These are phyloP conservation scores for Drosophila ficusphila DNA, from an alignment of 1,140 invertebrate genomes.

Conservation along the genomic window DNA sequence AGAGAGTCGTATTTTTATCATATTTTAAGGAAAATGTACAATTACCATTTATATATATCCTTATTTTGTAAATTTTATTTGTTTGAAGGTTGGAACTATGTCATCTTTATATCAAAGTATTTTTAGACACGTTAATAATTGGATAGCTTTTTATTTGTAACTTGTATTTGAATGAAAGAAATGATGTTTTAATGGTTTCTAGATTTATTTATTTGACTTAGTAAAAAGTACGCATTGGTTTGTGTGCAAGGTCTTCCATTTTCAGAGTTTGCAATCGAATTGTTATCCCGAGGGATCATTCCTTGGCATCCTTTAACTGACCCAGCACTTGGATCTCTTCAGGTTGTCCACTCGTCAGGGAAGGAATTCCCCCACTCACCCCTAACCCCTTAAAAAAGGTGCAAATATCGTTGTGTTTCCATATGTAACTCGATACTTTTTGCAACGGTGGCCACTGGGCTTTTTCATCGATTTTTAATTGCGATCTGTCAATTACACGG, in stretches of 20 bases:
- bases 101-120: too few species aligned
- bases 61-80: too few species aligned
- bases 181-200: too few species aligned
- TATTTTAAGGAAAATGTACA: not conserved
- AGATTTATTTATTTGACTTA: too few species aligned
- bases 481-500: constrained; percentile 73
- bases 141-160: too few species aligned
- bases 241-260: too few species aligned
- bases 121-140: too few species aligned
- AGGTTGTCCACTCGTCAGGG: not conserved
- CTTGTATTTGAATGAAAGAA: too few species aligned
- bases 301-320: constrained; percentile 12
- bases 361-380: not conserved
- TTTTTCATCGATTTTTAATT: constrained; percentile 74
- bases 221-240: too few species aligned
- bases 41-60: too few species aligned
- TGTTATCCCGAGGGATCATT: constrained; percentile 2
- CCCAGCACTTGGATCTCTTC: not conserved
- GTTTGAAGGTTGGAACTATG: too few species aligned
- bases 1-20: not conserved
- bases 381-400: constrained; percentile 6
- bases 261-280: too few species aligned
- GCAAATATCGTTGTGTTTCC: not conserved
- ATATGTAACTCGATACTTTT: constrained; percentile 69
- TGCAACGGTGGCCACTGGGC: constrained; percentile 35